A percentile compares a stretch with the other conserved stretches of the same genome.
Evolutionary conservation across 2,113 vertebrate species (phyloP).

Genomic region (Lichenostomus cassidix): DNA sequence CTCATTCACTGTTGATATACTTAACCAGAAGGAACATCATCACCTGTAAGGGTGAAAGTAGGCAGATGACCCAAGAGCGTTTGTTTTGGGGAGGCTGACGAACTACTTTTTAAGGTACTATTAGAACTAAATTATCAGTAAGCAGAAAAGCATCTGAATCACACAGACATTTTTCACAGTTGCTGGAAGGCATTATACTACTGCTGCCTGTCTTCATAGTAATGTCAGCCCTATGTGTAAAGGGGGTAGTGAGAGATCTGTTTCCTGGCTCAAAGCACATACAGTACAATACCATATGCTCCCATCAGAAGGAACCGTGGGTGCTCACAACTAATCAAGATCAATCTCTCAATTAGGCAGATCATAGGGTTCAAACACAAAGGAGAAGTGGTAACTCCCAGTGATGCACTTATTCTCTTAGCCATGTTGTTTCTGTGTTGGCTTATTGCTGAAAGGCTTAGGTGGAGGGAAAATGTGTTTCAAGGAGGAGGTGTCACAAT

Average conservation of each 20-base stretch:
- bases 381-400: constrained; percentile 39
- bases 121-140: background rate
- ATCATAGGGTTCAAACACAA: constrained; percentile 53
- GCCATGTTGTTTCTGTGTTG: background rate
- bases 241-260: constrained; percentile 31
- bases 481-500: constrained; percentile 12
- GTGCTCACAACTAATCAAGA: constrained; percentile 46
- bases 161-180: constrained; percentile 22
- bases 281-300: constrained; percentile 55
- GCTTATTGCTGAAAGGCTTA: constrained; percentile 26
- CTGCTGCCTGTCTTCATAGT: constrained; percentile 44
- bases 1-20: background rate
- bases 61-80: background rate
- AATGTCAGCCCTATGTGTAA: constrained; percentile 36
- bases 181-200: constrained; percentile 47
- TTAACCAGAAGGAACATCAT: background rate
- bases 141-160: constrained; percentile 11
- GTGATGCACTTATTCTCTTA: background rate
- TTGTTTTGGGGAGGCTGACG: background rate
- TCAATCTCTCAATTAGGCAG: constrained; percentile 51
- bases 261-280: constrained; percentile 34
- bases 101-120: background rate
- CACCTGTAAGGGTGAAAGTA: background rate
- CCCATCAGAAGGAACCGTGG: constrained; percentile 40
- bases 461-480: background rate